These are phyloP conservation scores for Scomber japonicus DNA, from an alignment of 2,113 vertebrate genomes.

Conservation along the genomic window DNA sequence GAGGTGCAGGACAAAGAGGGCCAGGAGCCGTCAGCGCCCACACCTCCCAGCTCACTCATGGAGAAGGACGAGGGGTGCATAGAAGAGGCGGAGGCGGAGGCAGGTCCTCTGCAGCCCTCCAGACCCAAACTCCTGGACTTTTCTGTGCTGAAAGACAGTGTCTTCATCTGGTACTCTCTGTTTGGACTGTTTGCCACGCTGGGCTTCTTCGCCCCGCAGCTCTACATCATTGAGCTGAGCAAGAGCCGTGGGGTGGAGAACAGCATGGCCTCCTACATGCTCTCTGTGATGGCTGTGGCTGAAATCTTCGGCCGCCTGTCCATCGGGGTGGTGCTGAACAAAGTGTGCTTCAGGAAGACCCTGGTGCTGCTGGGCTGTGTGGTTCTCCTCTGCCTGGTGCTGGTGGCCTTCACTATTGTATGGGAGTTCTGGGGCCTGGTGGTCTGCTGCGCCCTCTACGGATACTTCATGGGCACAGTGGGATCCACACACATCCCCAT, in stretches of 20 bases:
- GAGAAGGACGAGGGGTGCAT: slow-evolving; percentile 13
- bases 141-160: slow-evolving; percentile 88
- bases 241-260: slow-evolving; percentile 89
- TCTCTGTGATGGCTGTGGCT: slow-evolving; percentile 92
- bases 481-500: slow-evolving; percentile 94
- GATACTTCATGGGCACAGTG: slow-evolving; percentile 92
- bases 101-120: slow-evolving; percentile 1
- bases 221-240: slow-evolving; percentile 94
- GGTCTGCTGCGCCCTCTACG: slow-evolving; percentile 91
- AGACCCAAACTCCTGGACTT: slow-evolving; percentile 89
- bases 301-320: slow-evolving; percentile 91
- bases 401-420: slow-evolving; percentile 91
- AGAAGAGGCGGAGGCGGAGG: slow-evolving; percentile 1
- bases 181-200: slow-evolving; percentile 96
- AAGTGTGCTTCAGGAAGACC: slow-evolving; percentile 90
- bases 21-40: neutral
- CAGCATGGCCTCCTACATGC: slow-evolving; percentile 87
- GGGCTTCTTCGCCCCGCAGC: slow-evolving; percentile 95
- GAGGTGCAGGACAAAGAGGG: slow-evolving; percentile 46
- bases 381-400: slow-evolving; percentile 85
- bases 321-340: slow-evolving; percentile 89
- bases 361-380: slow-evolving; percentile 92
- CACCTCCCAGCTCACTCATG: neutral
- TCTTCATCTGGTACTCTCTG: slow-evolving; percentile 93
- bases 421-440: slow-evolving; percentile 91